Percentiles rank a stretch among this genome's conserved stretches.
Evolutionary conservation across 2,888 invertebrate species (phyloP).

Genomic region (Pyrrhia umbra): DNA sequence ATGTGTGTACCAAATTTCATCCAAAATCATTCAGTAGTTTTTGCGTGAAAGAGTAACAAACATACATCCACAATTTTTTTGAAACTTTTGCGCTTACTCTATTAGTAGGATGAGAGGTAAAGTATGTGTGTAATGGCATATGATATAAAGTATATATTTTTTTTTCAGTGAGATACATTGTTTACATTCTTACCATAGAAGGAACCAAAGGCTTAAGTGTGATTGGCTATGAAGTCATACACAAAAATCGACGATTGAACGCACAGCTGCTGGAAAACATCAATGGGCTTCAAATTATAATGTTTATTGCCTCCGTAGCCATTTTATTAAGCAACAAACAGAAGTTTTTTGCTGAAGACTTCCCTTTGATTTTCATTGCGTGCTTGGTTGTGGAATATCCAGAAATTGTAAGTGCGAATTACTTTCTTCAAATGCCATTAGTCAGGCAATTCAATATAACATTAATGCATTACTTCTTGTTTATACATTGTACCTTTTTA

Average conservation of each 20-base stretch:
- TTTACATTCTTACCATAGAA: slow-evolving; percentile 43
- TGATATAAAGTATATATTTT: too few species aligned
- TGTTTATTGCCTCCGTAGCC: slow-evolving; percentile 49
- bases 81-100: too few species aligned
- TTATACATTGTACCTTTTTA: too few species aligned
- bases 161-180: slow-evolving; percentile 46
- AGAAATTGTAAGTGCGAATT: slow-evolving; percentile 71
- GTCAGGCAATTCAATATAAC: too few species aligned
- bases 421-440: background rate
- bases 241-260: slow-evolving; percentile 37
- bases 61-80: too few species aligned
- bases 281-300: slow-evolving; percentile 52
- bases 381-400: slow-evolving; percentile 71
- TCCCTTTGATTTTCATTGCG: slow-evolving; percentile 70
- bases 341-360: slow-evolving; percentile 68
- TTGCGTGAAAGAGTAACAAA: too few species aligned
- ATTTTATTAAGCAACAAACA: slow-evolving; percentile 64
- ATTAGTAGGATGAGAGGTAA: too few species aligned
- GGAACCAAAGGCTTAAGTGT: slow-evolving; percentile 30
- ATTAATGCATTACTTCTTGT: too few species aligned
- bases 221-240: slow-evolving; percentile 50
- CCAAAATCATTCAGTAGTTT: too few species aligned
- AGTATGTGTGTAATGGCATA: too few species aligned
- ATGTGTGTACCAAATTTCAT: too few species aligned
- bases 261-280: slow-evolving; percentile 43